Evolutionary conservation across 1,140 invertebrate species (phyloP).

Genomic region (Achroia grisella): DNA sequence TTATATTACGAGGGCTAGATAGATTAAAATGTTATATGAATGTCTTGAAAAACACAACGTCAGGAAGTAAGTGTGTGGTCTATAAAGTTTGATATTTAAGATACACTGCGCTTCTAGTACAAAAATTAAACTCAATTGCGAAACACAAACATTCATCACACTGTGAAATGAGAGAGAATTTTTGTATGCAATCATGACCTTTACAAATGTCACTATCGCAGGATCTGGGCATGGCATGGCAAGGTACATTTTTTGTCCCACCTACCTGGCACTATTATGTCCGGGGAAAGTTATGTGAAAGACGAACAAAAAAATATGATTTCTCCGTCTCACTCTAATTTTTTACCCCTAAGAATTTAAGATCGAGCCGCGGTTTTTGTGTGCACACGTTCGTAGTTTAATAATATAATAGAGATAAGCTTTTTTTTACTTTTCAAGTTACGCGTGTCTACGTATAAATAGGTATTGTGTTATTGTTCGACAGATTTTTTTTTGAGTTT

Average conservation of each 20-base stretch:
- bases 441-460: constrained; percentile 41
- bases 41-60: too few relatives aligned
- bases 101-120: too few relatives aligned
- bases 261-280: constrained; percentile 55
- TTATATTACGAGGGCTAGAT: too few relatives aligned
- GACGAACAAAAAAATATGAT: constrained; percentile 39
- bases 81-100: too few relatives aligned
- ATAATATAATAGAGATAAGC: constrained; percentile 27
- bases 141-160: too few relatives aligned
- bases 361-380: constrained; percentile 47
- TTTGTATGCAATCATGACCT: constrained; percentile 34
- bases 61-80: too few relatives aligned
- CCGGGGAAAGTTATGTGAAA: constrained; percentile 64
- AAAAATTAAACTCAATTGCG: too few relatives aligned
- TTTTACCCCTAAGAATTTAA: constrained; percentile 40
- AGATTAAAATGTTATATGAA: too few relatives aligned
- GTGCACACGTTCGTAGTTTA: constrained; percentile 32
- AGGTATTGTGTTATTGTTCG: constrained; percentile 34
- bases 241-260: constrained; percentile 30
- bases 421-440: constrained; percentile 45
- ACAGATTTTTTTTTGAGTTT: constrained; percentile 5
- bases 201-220: constrained; percentile 62
- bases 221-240: constrained; percentile 26
- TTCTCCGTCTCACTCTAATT: constrained; percentile 36
- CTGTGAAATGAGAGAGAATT: too few relatives aligned